Conservation (phyloP, 2,113 vertebrate genomes). For the Hyperopisus bebe region DNA sequence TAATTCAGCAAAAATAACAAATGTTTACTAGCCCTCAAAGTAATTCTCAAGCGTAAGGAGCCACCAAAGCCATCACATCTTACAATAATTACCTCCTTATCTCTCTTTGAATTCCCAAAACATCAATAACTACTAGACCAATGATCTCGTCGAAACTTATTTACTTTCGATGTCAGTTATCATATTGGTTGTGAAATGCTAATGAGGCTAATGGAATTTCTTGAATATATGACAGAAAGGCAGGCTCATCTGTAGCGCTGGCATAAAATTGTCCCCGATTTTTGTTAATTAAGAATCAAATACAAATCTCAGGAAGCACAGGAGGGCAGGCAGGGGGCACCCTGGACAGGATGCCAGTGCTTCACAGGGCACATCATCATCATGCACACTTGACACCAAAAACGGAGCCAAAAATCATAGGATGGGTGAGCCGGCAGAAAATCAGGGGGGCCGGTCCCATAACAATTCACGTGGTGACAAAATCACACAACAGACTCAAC, state of each 20-base stretch:
- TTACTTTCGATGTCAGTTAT: neutral
- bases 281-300: neutral
- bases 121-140: no score
- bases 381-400: neutral
- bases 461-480: neutral
- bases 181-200: neutral
- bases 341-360: neutral
- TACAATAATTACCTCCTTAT: neutral
- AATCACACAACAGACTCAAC: neutral
- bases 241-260: neutral
- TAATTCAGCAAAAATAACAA: neutral
- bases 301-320: neutral
- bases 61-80: neutral
- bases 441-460: neutral
- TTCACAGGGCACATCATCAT: neutral
- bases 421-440: neutral
- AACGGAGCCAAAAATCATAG: neutral
- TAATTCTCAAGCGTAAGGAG: neutral
- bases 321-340: neutral
- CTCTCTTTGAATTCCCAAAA: neutral
- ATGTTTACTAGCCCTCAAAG: neutral
- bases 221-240: neutral
- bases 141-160: neutral
- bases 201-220: neutral
- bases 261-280: neutral